Base-by-base conservation (phyloP, 2,113 vertebrate species). In the Vombatus ursinus region DNA sequence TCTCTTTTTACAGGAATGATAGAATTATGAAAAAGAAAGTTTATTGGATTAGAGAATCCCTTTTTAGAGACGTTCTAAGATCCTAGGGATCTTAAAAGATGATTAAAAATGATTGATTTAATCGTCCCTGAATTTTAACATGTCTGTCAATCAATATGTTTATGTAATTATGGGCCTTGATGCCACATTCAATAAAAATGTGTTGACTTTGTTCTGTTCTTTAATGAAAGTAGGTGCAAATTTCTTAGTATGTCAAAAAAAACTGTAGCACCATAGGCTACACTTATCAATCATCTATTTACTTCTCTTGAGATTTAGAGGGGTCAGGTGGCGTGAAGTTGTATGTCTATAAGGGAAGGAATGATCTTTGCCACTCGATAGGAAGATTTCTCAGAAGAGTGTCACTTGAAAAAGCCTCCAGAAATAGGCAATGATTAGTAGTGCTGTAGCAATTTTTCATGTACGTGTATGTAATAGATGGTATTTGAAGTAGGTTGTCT, bases 161-260 rank as follows among this genome's bases (percentile, higher is more conserved):
- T 44, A 84, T 44, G n/a, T 84, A 44, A 84, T 84, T 84, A 44
- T n/a, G 19, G 37, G 37, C n/a, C n/a, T 84, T 61, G 6, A 44
- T 90, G 24, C 25, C 89, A 48, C 37, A 90, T 90, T 90, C 48
- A 28, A 3, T 90, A 14, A 90, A 49, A 90, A 90, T 11, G 28
- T 6, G 44, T 48, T 25, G 24, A 50, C 89, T 90, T 44, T 84
- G 37, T 84, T 77, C 37, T 68, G 31, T 68, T 68, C 61, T 84
- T 84, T n/a, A 84, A 44, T 84, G 52, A 93, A 50, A 84, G 4
- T 84, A 91, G 52, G 12, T 94, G 52, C 93, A 92, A 5, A 9
- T 49, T 90, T 92, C 61, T 89, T 68, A 96, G 50, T 37, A 26
- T 89, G 22, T 94, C 47, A 92, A 54, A 95, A 54, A 95, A 51